Conservation (phyloP, 2,797 vertebrate genomes). For the Carduelis carduelis region DNA sequence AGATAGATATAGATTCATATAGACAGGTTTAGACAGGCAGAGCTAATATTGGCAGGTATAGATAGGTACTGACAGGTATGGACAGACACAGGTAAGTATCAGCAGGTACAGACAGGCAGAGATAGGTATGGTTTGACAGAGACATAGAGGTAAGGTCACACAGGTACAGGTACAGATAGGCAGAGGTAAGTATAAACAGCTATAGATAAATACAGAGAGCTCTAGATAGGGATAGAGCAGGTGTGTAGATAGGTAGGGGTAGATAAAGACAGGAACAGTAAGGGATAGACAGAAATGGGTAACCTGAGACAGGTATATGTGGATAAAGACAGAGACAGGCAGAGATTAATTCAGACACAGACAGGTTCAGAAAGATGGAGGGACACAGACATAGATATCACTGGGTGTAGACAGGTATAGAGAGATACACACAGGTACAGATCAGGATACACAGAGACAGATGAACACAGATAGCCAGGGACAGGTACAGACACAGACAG, state of each 20-base stretch:
- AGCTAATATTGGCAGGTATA: neutral
- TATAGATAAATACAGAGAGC: neutral
- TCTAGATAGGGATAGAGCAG: neutral
- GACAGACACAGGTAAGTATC: neutral
- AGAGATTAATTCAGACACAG: neutral
- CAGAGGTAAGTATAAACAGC: neutral
- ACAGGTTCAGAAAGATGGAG: neutral
- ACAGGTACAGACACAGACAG: neutral
- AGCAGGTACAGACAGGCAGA: neutral
- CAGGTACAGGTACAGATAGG: neutral
- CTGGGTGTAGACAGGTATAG: neutral
- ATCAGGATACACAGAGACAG: too few species aligned
- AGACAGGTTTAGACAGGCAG: neutral
- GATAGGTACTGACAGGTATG: neutral
- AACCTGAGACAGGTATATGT: neutral
- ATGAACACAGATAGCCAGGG: neutral
- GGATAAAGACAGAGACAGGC: neutral
- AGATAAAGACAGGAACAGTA: neutral
- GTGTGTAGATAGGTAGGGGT: too few species aligned
- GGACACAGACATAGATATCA: neutral
- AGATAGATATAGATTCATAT: neutral
- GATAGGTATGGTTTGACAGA: neutral
- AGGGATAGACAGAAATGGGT: neutral
- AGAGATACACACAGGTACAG: too few species aligned
- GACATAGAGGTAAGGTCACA: too few species aligned